Conservation (phyloP, 2,797 vertebrate genomes). For the Poecilia picta region DNA sequence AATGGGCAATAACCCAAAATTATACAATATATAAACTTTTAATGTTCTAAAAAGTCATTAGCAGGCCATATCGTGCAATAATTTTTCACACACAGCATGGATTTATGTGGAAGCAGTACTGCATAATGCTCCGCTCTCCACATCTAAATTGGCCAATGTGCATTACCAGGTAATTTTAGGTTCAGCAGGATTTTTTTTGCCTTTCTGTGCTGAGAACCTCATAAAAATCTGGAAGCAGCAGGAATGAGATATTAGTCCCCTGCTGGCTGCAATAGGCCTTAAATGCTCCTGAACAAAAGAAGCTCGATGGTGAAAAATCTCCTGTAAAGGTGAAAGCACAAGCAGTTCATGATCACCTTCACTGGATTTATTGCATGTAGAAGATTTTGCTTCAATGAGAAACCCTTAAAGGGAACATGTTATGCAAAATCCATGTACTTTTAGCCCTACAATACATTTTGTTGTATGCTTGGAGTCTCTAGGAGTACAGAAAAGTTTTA, state of each 20-base stretch:
- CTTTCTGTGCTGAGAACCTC: slow-evolving; percentile 51
- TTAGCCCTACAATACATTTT: background rate
- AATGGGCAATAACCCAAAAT: slow-evolving; percentile 29
- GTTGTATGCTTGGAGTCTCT: background rate
- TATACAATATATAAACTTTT: slow-evolving; percentile 11
- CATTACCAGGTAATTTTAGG: slow-evolving; percentile 69
- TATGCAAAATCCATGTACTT: background rate
- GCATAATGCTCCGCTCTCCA: slow-evolving; percentile 49
- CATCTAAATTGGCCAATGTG: slow-evolving; percentile 58
- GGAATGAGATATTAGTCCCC: slow-evolving; percentile 60
- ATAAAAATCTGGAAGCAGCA: slow-evolving; percentile 60
- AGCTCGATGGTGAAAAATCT: slow-evolving; percentile 16
- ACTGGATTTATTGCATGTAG: slow-evolving; percentile 42
- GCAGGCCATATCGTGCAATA: slow-evolving; percentile 28
- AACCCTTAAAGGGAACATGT: background rate
- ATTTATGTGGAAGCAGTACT: slow-evolving; percentile 51
- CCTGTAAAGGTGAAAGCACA: slow-evolving; percentile 40
- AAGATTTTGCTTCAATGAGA: slow-evolving; percentile 45
- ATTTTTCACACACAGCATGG: slow-evolving; percentile 33
- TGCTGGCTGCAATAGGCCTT: slow-evolving; percentile 38
- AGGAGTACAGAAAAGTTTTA: background rate
- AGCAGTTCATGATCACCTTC: slow-evolving; percentile 41
- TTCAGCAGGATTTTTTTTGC: slow-evolving; percentile 51
- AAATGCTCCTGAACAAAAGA: slow-evolving; percentile 39
- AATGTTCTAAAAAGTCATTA: slow-evolving; percentile 43